Conservation (phyloP, 2,797 vertebrate species). For the Emys orbicularis region DNA sequence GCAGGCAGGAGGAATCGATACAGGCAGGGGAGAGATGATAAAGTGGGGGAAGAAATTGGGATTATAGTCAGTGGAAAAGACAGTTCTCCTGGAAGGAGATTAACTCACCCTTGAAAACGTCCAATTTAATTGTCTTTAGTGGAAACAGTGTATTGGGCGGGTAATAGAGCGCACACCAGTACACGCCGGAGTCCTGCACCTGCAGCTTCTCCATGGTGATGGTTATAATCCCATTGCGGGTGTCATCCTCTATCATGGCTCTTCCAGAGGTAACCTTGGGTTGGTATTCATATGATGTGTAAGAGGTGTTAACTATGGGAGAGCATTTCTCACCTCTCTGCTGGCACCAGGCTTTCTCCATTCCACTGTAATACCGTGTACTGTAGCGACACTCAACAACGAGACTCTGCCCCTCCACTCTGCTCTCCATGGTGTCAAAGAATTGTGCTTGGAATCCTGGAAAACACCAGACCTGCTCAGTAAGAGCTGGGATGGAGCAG, state of each 20-base stretch:
- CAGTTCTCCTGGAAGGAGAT: not conserved
- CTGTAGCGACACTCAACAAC: not conserved
- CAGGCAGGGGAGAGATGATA: not conserved
- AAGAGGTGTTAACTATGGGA: accelerated
- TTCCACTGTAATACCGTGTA: accelerated
- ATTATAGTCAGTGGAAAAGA: not conserved
- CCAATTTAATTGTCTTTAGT: not conserved
- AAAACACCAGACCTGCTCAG: not conserved
- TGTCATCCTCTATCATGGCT: not conserved
- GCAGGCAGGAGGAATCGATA: not conserved
- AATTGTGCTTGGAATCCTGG: conserved; percentile 18
- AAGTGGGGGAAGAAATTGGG: not conserved
- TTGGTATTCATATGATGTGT: accelerated
- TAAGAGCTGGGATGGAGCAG: not conserved
- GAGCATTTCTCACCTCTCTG: accelerated
- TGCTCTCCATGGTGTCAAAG: accelerated
- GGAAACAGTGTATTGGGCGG: accelerated
- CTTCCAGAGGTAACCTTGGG: accelerated
- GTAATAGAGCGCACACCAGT: not conserved
- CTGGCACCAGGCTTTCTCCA: not conserved
- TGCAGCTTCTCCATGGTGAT: conserved; percentile 31
- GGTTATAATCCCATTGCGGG: not conserved
- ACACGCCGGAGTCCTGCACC: not conserved
- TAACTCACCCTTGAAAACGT: not conserved
- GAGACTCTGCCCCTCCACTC: not conserved